Base-by-base conservation (phyloP, 2,797 vertebrate species). In the Zalophus californianus region DNA sequence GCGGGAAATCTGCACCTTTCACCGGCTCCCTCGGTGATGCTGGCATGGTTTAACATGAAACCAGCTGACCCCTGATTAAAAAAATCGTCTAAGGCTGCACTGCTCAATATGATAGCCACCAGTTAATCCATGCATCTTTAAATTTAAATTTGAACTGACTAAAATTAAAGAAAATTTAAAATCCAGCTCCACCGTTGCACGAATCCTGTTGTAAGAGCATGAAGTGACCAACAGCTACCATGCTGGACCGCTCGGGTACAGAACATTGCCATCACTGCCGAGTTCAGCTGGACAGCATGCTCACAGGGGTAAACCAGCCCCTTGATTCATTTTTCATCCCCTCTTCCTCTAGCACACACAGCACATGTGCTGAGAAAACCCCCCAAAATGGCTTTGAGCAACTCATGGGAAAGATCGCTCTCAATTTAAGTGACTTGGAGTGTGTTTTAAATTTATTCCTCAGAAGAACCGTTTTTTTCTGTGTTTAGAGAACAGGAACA, bases 91-190 rank as follows among this genome's bases (percentile, higher is more conserved):
- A 44, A 78, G 27, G 20, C 44, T n/a, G 12, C n/a, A 27, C 41
- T 90, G 38, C 29, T 54, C 73, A 64, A 16, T 44, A 54, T 50
- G 11, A 41, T 79, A 62, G 15, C 56, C 44, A n/a, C 20, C 58
- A 44, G 62, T 48, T 58, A 66, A 89, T 25, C 38, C 75, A 7
- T 66, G 21, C 77, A 7, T 79, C 27, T 72, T 62, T 41, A 52
- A 41, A 50, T 52, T 79, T 86, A 68, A 79, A 60, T 72, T 70
- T 86, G 70, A 91, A 66, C 41, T 23, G 38, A 64, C 13, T 89
- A n/a, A 38, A 89, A n/a, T 86, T 12, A 68, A 94, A 58, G 72
- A 64, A 56, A 89, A 91, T 64, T 91, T 75, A 52, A 83, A 87
- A 79, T 73, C 86, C 41, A 66, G 11, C 78, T 91, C 25, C 7